Percentiles rank a stretch among this genome's conserved stretches.
These are phyloP conservation scores for Platyrinchus mystaceus DNA, from an alignment of 2,797 vertebrate genomes.

Conservation along the genomic window DNA sequence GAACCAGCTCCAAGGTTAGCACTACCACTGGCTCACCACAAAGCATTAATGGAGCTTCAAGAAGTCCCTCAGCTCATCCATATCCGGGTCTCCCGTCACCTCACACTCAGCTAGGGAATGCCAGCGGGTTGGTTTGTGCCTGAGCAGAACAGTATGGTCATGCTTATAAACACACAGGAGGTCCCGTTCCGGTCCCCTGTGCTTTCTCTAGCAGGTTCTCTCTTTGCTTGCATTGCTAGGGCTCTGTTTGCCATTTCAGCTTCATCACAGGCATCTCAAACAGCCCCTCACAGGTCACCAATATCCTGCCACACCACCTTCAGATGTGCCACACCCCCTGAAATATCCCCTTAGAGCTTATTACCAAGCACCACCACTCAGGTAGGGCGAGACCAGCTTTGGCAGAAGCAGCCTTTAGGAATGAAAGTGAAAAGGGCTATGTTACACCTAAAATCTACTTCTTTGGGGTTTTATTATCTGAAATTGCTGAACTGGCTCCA, in stretches of 20 bases:
- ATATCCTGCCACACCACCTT: not conserved
- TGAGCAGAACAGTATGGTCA: not conserved
- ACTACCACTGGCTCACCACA: constrained; percentile 15
- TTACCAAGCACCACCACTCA: not conserved
- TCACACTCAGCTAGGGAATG: not conserved
- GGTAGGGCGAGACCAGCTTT: not conserved
- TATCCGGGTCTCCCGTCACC: not conserved
- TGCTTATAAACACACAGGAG: not conserved
- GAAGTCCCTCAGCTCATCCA: not conserved
- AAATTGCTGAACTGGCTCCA: not conserved
- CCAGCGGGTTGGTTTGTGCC: not conserved
- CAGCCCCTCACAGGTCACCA: not conserved
- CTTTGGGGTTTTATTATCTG: not conserved
- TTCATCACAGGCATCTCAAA: not conserved
- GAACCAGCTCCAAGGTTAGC: not conserved
- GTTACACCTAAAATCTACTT: not conserved
- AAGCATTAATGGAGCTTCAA: not conserved
- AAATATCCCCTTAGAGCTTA: not conserved
- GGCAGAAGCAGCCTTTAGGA: not conserved
- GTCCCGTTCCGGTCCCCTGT: not conserved
- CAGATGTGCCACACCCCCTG: fast-evolving
- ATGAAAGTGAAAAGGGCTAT: not conserved
- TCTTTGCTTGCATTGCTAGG: not conserved
- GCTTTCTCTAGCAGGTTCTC: not conserved
- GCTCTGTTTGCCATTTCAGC: not conserved